A percentile compares a stretch with the other conserved stretches of the same genome.
These are phyloP conservation scores for Diarsia dahlii DNA, from an alignment of 2,888 invertebrate species.

Conservation along the genomic window DNA sequence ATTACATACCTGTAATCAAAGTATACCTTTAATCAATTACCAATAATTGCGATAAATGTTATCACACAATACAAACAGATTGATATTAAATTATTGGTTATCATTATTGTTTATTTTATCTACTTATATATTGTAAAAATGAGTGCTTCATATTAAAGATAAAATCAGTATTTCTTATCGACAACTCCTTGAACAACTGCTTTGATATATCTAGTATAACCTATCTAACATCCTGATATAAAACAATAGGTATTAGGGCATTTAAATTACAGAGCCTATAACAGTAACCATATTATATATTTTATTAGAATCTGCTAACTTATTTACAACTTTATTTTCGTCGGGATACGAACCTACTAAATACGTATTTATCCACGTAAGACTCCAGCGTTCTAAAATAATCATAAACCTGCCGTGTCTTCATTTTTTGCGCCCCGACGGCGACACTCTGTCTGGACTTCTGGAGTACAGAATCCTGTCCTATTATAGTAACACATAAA, in stretches of 20 bases:
- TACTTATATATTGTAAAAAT: constrained; percentile 81
- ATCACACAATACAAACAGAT: constrained; percentile 89
- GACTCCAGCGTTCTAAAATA: constrained; percentile 70
- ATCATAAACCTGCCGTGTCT: constrained; percentile 47
- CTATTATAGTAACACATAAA: constrained; percentile 77
- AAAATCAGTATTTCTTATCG: constrained; percentile 82
- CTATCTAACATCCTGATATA: constrained; percentile 72
- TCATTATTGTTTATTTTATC: constrained; percentile 87
- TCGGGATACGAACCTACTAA: background rate
- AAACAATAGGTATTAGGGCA: constrained; percentile 24
- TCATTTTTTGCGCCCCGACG: constrained; percentile 65
- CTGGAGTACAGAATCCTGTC: constrained; percentile 75
- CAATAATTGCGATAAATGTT: constrained; percentile 85
- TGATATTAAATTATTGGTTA: constrained; percentile 84
- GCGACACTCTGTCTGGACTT: constrained; percentile 87
- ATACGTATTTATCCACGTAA: constrained; percentile 46
- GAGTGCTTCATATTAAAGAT: constrained; percentile 85
- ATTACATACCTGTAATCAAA: constrained; percentile 75
- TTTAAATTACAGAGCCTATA: constrained; percentile 10
- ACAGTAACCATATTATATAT: background rate
- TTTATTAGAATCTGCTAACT: constrained; percentile 1
- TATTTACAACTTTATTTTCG: constrained; percentile 13
- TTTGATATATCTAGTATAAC: constrained; percentile 68
- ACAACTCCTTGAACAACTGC: constrained; percentile 70
- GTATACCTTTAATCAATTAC: constrained; percentile 77